Evolutionary conservation across 2,113 vertebrate genomes (phyloP), one percentile per base, ranked within the genome.

Genomic region (Motacilla tschutschensis): DNA sequence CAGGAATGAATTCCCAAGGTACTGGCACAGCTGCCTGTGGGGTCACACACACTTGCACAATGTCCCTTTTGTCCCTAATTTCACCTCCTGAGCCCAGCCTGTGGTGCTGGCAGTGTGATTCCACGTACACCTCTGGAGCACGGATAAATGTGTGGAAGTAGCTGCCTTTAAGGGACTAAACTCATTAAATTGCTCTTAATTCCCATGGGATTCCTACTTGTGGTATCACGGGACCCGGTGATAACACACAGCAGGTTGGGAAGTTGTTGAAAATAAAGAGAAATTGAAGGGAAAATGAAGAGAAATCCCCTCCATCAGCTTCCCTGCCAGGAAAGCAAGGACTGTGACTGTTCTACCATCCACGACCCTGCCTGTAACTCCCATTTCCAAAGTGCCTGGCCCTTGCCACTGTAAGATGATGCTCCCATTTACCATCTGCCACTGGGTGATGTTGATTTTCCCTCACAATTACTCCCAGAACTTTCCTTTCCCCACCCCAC

Each of bases 91-190:
- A 18, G 26, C 60, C 40, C 11, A 8, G 15, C 28, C 65, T 29
- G 25, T 5, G 28, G 2, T 8, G 29, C 54, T 81, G 62, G 47
- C 88, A 19, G 12, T 2, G 13, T 1, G 55, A 38, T 17, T 48
- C 59, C 60, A 13, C 0, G 4, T 1, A 21, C 6, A 22, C 10
- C 57, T 40, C 77, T 12, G 17, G 3, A 46, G 26, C 12, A 25
- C 1, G 21, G 28, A 35, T 5, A 53, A 48, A n/a, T 0, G 10
- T 5, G 14, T 6, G 13, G 4, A 33, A 63, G 28, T 0, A 25
- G 25, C 44, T 53, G 22, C 29, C 38, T 79, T 69, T 12, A 46
- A n/a, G 63, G 43, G 21, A 12, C 16, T 8, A 10, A 80, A 53
- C n/a, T 65, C 43, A 22, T 19, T 74, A 50, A 17, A 24, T 24